Base-by-base conservation (phyloP, 2,888 invertebrate species). In the Formica aserva region DNA sequence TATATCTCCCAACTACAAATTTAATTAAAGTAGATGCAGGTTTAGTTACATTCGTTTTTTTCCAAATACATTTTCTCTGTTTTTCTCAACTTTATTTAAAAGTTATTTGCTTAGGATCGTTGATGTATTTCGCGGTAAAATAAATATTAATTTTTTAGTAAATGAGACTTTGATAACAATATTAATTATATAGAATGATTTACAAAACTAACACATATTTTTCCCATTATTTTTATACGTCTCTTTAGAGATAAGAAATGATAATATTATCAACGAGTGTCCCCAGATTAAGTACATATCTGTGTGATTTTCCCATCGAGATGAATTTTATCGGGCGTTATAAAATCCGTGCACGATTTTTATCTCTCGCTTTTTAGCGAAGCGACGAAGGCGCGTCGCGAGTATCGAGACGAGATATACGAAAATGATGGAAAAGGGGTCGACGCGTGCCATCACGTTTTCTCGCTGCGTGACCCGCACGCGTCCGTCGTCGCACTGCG, bases 391-490 rank as follows among this genome's bases (percentile, higher is more conserved):
- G 41, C 38, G 67, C 65, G 18, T 15, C 15, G 41, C 63, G 52
- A 48, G 8, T 18, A 38, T 65, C 65, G 22, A 66, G 15, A 48
- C 18, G 48, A 18, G 45, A 86, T 74, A 84, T 77, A 83, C 60
- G 82, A 85, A 86, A 85, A 83, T 72, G 77, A 85, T 74, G 57
- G 85, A 82, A 88, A 89, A 88, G 83, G 78, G 85, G 86, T 81
- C 89, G 87, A 80, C 83, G 84, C 86, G 86, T 88, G 85, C 86
- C 90, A 38, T 89, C 89, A 86, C 86, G 90, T 85, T 78, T 85
- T 72, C 72, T 82, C 77, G 84, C 63, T 60, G 52, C 84, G 74
- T 67, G 69, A 76, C 63, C 67, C 74, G 69, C 75, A 65, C 81
- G 83, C 45, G 26, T 57, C 9, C 69, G 45, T 71, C 66, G 69